phyloP scores from a whole-genome alignment of 2,888 invertebrate species.

The Mythimna albipuncta region DNA sequence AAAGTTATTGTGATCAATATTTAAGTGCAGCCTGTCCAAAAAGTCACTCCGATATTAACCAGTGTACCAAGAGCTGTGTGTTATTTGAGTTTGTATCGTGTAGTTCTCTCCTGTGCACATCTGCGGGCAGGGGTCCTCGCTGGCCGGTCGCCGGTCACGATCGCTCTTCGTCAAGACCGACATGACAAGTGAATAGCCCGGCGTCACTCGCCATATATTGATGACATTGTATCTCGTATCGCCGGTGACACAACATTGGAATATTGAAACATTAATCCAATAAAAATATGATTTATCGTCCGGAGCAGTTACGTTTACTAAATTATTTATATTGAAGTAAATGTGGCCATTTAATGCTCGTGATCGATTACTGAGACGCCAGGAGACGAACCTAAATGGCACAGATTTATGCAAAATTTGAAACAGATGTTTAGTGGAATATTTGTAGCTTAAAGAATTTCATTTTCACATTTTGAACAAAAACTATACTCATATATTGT shows the following conservation, averaged over 20 bases:
- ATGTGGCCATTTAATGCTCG: conserved; percentile 37
- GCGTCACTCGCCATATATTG: conserved; percentile 49
- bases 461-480: neutral
- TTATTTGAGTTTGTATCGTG: neutral
- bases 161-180: conserved; percentile 56
- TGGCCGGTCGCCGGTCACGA: conserved; percentile 25
- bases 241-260: conserved; percentile 38
- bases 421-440: neutral
- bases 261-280: conserved; percentile 57
- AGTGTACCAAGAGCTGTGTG: conserved; percentile 25
- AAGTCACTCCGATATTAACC: conserved; percentile 41
- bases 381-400: neutral
- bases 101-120: neutral
- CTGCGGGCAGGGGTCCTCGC: conserved; percentile 8
- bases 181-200: conserved; percentile 51
- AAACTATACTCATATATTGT: neutral
- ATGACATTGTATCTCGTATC: conserved; percentile 54
- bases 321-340: conserved; percentile 50
- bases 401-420: conserved; percentile 13
- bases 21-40: conserved; percentile 45
- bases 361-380: conserved; percentile 39
- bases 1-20: conserved; percentile 52
- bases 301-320: conserved; percentile 35
- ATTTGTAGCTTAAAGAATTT: neutral
- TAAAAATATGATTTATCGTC: conserved; percentile 61